A percentile compares a stretch with the other conserved stretches of the same genome.
Conservation (phyloP, 2,888 invertebrate species). For the Lasioglossum oenotherae region DNA sequence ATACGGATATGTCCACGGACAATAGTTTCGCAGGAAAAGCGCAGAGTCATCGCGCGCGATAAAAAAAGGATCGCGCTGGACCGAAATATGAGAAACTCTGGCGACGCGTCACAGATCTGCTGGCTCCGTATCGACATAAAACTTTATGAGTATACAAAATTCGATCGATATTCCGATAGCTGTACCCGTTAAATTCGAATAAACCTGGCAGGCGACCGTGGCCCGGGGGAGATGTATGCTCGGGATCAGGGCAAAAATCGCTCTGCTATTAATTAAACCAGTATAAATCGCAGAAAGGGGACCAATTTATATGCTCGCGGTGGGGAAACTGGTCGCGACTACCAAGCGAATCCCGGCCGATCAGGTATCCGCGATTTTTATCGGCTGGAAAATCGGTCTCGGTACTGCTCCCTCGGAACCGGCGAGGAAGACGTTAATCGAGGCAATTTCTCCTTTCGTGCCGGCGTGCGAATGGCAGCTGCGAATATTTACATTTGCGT, state of each 20-base stretch:
- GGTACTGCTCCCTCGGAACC: constrained; percentile 5
- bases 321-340: constrained; percentile 17
- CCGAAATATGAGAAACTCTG: constrained; percentile 8
- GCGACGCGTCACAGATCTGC: not conserved
- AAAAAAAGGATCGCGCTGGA: constrained; percentile 18
- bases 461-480: constrained; percentile 36
- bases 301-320: not conserved
- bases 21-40: not conserved
- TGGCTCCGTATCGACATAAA: constrained; percentile 20
- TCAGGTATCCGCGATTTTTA: constrained; percentile 34
- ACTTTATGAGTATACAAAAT: constrained; percentile 44
- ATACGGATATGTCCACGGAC: not conserved
- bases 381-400: constrained; percentile 29
- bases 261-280: constrained; percentile 23
- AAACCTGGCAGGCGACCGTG: not conserved
- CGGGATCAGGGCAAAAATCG: constrained; percentile 3
- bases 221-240: not conserved
- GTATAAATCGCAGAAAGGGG: constrained; percentile 4
- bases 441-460: constrained; percentile 45
- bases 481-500: constrained; percentile 57
- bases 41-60: not conserved
- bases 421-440: constrained; percentile 56
- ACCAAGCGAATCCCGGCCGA: constrained; percentile 9
- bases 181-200: constrained; percentile 34
- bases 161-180: constrained; percentile 21